phyloP scores from a whole-genome alignment of 2,888 invertebrate species.

The Eucera pruinosa region DNA sequence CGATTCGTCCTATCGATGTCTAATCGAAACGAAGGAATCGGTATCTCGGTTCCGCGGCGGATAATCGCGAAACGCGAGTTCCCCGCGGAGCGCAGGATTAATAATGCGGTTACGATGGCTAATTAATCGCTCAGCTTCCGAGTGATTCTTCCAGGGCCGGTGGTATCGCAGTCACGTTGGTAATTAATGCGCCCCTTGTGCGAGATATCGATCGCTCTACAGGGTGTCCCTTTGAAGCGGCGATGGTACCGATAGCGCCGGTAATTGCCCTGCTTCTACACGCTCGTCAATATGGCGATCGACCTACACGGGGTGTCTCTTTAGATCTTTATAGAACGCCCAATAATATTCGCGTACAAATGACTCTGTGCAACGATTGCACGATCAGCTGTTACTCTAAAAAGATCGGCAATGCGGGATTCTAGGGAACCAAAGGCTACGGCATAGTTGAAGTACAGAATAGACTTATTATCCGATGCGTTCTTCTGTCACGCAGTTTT shows the following conservation, averaged over 20 bases:
- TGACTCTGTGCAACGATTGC: no score
- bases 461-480: no score
- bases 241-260: conserved; percentile 28
- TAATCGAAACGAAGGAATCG: conserved; percentile 6
- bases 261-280: conserved; percentile 30
- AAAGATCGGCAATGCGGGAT: no score
- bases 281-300: not conserved
- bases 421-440: no score
- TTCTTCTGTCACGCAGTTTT: no score
- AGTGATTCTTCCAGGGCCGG: conserved; percentile 61
- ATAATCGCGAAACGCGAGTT: conserved; percentile 17
- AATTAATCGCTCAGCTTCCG: conserved; percentile 66
- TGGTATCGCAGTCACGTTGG: conserved; percentile 61
- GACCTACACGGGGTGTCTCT: not conserved
- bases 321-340: no score
- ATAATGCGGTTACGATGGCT: conserved; percentile 43
- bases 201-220: conserved; percentile 68
- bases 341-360: no score
- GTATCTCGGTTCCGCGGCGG: not conserved
- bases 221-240: conserved; percentile 57
- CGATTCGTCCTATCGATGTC: not conserved
- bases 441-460: no score
- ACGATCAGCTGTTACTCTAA: no score
- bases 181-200: conserved; percentile 66
- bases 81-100: conserved; percentile 10